Conservation (phyloP, 1,140 invertebrate species). For the Megalopta genalis region DNA sequence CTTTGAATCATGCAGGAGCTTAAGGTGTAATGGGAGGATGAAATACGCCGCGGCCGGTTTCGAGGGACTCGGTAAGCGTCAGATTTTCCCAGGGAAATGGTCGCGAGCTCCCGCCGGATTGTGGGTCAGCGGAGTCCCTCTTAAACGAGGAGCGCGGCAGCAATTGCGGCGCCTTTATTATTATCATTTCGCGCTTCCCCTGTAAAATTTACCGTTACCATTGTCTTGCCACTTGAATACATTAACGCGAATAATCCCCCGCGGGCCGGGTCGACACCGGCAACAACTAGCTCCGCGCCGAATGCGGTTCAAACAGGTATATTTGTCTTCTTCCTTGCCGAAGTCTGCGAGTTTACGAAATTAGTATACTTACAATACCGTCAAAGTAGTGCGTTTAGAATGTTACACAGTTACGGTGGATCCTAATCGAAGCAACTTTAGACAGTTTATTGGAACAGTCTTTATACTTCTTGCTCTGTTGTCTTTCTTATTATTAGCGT, state of each 20-base stretch:
- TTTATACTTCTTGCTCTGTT: no score
- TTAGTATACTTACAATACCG: no score
- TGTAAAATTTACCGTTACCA: background rate
- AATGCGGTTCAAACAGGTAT: no score
- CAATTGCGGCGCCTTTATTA: background rate
- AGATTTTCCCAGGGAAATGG: constrained; percentile 1
- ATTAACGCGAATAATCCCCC: background rate
- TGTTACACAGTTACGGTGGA: no score
- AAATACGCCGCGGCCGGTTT: background rate
- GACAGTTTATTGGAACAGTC: no score
- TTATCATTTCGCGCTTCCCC: background rate
- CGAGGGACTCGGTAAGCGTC: background rate
- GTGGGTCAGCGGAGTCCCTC: background rate
- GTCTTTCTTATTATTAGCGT: no score
- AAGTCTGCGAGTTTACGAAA: no score
- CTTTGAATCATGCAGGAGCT: constrained; percentile 16
- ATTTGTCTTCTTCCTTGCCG: no score
- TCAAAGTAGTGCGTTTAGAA: no score
- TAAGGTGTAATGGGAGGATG: constrained; percentile 11
- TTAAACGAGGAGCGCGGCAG: background rate
- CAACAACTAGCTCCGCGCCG: no score
- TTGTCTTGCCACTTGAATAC: background rate
- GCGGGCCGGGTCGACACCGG: background rate
- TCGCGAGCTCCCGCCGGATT: background rate
- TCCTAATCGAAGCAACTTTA: no score